Conservation (phyloP, 2,888 invertebrate genomes). For the Colostygia pectinataria region DNA sequence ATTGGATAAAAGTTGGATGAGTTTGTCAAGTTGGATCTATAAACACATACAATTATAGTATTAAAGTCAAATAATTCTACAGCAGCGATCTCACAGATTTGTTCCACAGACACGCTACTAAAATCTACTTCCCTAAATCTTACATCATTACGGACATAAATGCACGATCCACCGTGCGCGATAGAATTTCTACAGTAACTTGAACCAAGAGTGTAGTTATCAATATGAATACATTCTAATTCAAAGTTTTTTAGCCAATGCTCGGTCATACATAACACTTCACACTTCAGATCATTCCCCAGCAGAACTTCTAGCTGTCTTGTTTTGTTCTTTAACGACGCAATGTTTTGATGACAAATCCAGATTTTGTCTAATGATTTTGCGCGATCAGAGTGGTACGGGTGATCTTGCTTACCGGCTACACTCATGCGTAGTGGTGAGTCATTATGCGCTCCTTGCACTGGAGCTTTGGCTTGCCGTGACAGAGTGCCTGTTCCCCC, state of each 20-base stretch:
- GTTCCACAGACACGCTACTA: no score
- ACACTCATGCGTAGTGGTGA: not conserved
- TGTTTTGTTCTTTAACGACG: not conserved
- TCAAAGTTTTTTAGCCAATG: not conserved
- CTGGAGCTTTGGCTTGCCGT: no score
- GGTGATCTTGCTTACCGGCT: not conserved
- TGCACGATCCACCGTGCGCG: not conserved
- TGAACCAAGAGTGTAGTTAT: not conserved
- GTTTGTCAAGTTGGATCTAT: no score
- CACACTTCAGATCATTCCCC: not conserved
- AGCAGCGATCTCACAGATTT: no score
- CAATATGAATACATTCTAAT: not conserved
- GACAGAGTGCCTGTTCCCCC: no score
- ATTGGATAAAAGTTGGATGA: no score
- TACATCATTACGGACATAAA: no score
- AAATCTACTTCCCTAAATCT: no score
- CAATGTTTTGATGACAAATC: not conserved
- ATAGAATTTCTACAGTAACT: not conserved
- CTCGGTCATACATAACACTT: not conserved
- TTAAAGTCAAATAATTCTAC: no score
- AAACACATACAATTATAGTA: no score
- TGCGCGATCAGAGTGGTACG: not conserved
- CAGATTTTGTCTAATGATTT: no score
- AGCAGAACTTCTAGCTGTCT: not conserved
- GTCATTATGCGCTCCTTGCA: no score